Conservation (phyloP, 2,888 invertebrate genomes). For the Cosmia pyralina region DNA sequence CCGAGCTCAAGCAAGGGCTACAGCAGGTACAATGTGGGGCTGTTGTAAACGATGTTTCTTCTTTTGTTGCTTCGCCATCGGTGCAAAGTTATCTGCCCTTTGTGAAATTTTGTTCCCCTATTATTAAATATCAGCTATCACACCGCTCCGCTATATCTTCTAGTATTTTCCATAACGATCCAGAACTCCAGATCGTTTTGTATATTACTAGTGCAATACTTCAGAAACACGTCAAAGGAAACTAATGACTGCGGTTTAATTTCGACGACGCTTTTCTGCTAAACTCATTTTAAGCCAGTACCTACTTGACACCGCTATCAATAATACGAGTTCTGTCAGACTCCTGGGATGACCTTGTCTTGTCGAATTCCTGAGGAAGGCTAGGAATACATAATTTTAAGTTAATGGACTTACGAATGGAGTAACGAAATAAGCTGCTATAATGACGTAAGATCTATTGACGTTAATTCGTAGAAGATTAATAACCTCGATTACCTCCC, state of each 20-base stretch:
- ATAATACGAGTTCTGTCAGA: not conserved
- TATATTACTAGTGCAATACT: not conserved
- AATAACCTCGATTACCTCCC: too few relatives aligned
- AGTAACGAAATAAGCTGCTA: slow-evolving; percentile 7
- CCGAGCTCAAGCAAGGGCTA: slow-evolving; percentile 9
- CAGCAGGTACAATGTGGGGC: not conserved
- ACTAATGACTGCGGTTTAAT: not conserved
- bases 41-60: not conserved
- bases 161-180: slow-evolving; percentile 2
- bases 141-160: not conserved
- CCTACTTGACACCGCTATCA: not conserved
- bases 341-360: slow-evolving; percentile 3
- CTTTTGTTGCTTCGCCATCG: not conserved
- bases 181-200: not conserved
- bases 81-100: not conserved
- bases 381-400: too few relatives aligned
- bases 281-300: not conserved
- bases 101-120: not conserved
- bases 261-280: not conserved
- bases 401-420: too few relatives aligned
- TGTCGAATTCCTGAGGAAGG: slow-evolving; percentile 7
- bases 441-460: slow-evolving; percentile 9
- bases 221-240: not conserved
- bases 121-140: not conserved
- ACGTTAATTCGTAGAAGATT: slow-evolving; percentile 11